phyloP scores from a whole-genome alignment of 2,797 vertebrate genomes.

The Rhyacichthys aspro region DNA sequence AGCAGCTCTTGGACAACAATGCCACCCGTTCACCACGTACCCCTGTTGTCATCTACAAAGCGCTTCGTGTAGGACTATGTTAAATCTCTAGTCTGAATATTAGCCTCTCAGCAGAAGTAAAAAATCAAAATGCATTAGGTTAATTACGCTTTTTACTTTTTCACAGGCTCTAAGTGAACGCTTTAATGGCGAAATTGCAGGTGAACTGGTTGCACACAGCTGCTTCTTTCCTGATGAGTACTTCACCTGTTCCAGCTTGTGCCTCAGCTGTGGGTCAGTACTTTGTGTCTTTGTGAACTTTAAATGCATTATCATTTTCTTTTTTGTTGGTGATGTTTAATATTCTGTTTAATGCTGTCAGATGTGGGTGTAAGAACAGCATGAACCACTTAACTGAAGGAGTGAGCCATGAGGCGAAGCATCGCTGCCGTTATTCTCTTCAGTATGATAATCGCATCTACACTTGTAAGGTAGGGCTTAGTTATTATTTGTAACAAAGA shows the following conservation, averaged over 20 bases:
- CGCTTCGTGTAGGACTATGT: conserved; percentile 85
- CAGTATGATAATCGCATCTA: conserved; percentile 97
- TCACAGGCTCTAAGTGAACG: conserved; percentile 93
- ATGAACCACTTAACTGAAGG: conserved; percentile 97
- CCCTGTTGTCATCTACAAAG: conserved; percentile 93
- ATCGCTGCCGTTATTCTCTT: conserved; percentile 92
- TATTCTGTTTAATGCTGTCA: conserved; percentile 46
- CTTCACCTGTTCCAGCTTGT: conserved; percentile 95
- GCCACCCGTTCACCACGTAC: conserved; percentile 92
- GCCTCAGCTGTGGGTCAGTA: conserved; percentile 97
- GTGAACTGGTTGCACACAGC: conserved; percentile 92
- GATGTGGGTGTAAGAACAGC: conserved; percentile 95
- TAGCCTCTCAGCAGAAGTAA: not conserved
- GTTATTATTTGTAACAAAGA: not conserved
- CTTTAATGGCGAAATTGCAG: conserved; percentile 94
- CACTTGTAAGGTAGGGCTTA: conserved; percentile 90
- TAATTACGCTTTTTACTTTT: conserved; percentile 17
- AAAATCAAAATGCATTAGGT: not conserved
- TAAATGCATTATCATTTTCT: not conserved
- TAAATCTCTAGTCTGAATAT: not conserved
- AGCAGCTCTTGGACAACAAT: conserved; percentile 92
- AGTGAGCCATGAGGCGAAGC: conserved; percentile 88
- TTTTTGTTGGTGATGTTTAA: not conserved
- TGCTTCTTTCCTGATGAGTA: conserved; percentile 99
- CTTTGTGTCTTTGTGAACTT: not conserved